Conservation (phyloP, 1,140 invertebrate species). For the Condylostylus longicornis region DNA sequence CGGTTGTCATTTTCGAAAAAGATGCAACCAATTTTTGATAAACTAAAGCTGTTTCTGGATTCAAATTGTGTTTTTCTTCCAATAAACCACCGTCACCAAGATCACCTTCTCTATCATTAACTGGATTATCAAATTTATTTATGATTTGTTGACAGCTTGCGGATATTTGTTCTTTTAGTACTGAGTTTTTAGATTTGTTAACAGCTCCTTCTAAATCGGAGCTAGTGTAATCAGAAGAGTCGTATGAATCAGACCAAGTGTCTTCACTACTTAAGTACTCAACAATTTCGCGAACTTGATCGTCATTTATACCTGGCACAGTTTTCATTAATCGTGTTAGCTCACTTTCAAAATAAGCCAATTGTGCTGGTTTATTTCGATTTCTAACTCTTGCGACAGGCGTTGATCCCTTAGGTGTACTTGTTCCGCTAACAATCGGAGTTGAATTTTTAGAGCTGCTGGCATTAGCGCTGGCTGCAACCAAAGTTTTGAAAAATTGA, state of each 20-base stretch:
- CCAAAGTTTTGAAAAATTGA: conserved; percentile 78
- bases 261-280: conserved; percentile 83
- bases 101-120: conserved; percentile 34
- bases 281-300: conserved; percentile 79
- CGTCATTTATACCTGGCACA: conserved; percentile 74
- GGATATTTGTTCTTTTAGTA: conserved; percentile 68
- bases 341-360: conserved; percentile 78
- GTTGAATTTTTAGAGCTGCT: conserved; percentile 26
- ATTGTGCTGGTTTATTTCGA: conserved; percentile 60
- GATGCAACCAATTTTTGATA: conserved; percentile 71
- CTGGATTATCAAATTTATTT: conserved; percentile 58
- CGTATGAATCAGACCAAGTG: conserved; percentile 83
- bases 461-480: conserved; percentile 48
- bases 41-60: conserved; percentile 61
- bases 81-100: conserved; percentile 39
- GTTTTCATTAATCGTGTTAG: conserved; percentile 82
- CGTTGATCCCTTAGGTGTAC: conserved; percentile 37
- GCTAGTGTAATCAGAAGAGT: conserved; percentile 78
- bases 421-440: conserved; percentile 23
- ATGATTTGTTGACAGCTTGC: conserved; percentile 78
- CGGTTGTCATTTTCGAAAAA: conserved; percentile 51
- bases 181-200: conserved; percentile 45
- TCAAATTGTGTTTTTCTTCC: conserved; percentile 42
- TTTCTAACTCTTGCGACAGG: conserved; percentile 40
- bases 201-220: conserved; percentile 65